Conservation (phyloP, 2,113 vertebrate species). For the Thryonomys swinderianus region DNA sequence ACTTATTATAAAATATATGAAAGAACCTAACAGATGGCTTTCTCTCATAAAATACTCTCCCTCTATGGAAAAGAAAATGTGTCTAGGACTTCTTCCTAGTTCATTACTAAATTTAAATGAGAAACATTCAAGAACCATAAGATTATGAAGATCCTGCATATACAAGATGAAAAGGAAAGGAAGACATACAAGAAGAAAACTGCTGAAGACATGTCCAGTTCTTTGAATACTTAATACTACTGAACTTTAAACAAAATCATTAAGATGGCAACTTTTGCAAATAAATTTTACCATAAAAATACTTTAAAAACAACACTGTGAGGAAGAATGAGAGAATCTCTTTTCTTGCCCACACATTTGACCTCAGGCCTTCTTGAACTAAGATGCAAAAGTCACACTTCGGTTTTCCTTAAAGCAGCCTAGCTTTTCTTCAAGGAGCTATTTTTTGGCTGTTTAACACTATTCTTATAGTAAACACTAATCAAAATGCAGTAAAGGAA, state of each 20-base stretch:
- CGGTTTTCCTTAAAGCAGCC: background rate
- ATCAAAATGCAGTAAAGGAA: background rate
- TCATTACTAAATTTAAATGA: slow-evolving; percentile 16
- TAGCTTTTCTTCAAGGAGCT: background rate
- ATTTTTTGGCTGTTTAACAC: background rate
- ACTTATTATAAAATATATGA: background rate
- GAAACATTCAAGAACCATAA: background rate
- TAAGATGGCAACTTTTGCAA: background rate
- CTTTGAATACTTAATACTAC: background rate
- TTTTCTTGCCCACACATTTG: background rate
- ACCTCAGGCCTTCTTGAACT: background rate
- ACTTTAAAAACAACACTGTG: background rate
- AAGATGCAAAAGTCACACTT: background rate
- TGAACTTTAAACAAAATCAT: background rate
- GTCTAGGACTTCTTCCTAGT: background rate
- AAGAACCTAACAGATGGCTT: background rate
- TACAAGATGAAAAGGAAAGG: background rate
- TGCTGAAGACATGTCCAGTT: background rate
- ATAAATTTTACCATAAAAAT: background rate
- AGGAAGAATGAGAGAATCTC: background rate
- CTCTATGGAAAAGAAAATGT: background rate
- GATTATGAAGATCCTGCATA: background rate
- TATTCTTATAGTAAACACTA: background rate
- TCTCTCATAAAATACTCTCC: background rate
- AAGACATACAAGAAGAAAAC: background rate